A percentile compares a stretch with the other conserved stretches of the same genome.
Conservation (phyloP, 1,140 invertebrate genomes). For the Drosophila arawakana region DNA sequence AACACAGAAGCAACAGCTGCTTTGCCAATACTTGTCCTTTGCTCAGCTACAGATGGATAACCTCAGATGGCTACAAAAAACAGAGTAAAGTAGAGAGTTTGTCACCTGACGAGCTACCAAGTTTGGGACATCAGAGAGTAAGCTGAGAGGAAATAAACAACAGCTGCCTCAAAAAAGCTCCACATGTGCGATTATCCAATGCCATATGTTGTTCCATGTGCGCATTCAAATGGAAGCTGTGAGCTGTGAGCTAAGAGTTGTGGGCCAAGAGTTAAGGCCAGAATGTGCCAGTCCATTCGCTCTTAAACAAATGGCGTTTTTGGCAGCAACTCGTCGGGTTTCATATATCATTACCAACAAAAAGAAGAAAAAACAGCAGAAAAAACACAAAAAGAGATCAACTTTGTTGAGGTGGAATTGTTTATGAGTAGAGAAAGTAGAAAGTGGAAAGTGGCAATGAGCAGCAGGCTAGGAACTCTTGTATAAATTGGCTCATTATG, state of each 20-base stretch:
- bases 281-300: conserved; percentile 42
- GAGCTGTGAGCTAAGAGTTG: conserved; percentile 54
- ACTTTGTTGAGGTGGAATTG: conserved; percentile 60
- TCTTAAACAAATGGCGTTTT: conserved; percentile 75
- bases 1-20: conserved; percentile 69
- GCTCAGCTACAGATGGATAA: conserved; percentile 21
- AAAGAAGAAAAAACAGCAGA: conserved; percentile 15
- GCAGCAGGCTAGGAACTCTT: conserved; percentile 57
- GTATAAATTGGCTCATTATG: conserved; percentile 83
- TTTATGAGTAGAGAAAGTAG: conserved; percentile 50
- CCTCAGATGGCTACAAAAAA: conserved; percentile 7
- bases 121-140: conserved; percentile 18
- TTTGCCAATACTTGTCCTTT: conserved; percentile 52
- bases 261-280: conserved; percentile 61
- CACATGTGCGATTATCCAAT: conserved; percentile 48
- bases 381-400: conserved; percentile 29
- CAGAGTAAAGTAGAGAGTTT: conserved; percentile 49
- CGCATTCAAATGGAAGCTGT: conserved; percentile 81
- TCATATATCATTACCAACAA: conserved; percentile 74
- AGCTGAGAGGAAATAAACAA: conserved; percentile 51
- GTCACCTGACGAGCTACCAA: conserved; percentile 68
- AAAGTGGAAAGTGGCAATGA: conserved; percentile 39
- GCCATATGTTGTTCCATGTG: conserved; percentile 76
- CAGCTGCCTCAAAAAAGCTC: conserved; percentile 53
- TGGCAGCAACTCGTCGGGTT: conserved; percentile 71